Percentiles rank a stretch among this genome's conserved stretches.
Evolutionary conservation across 37 sponge, comb jelly and placozoan species (phyloP).

Genomic region (Diacarnus erythraeanus): DNA sequence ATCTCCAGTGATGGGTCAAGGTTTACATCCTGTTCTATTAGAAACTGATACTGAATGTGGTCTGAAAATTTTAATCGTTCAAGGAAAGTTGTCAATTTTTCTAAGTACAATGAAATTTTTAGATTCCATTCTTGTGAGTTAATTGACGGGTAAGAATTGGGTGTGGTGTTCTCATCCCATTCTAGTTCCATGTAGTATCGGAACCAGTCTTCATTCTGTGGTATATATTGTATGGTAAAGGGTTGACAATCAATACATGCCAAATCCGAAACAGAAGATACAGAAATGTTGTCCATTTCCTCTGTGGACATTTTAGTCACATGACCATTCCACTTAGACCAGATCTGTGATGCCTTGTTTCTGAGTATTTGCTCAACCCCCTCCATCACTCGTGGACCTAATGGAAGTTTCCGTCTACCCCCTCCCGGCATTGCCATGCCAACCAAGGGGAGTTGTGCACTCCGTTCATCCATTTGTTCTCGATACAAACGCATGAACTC

Average conservation of each 20-base stretch:
- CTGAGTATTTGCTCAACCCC: not conserved
- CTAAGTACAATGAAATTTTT: not conserved
- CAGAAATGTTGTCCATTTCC: not conserved
- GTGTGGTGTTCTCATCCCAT: not conserved
- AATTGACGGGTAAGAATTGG: not conserved
- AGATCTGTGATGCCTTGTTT: not conserved
- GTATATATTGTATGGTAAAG: not conserved
- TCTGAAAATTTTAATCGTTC: too few species aligned
- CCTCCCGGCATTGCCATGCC: not conserved
- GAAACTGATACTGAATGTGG: not conserved
- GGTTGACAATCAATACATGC: not conserved
- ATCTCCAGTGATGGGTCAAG: not conserved
- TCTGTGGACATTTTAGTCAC: not conserved
- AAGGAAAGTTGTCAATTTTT: not conserved
- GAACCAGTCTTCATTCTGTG: not conserved
- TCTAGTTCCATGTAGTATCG: not conserved
- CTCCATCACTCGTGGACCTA: not conserved
- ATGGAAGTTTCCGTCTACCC: not conserved
- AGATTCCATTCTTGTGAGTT: not conserved
- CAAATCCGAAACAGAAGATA: not conserved
- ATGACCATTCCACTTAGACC: too few species aligned
- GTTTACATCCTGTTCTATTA: not conserved
- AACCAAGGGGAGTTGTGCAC: not conserved
- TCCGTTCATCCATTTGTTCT: not conserved
- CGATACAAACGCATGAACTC: too few species aligned